phyloP scores from a whole-genome alignment of 2,113 vertebrate species.

The Pelodiscus sinensis region DNA sequence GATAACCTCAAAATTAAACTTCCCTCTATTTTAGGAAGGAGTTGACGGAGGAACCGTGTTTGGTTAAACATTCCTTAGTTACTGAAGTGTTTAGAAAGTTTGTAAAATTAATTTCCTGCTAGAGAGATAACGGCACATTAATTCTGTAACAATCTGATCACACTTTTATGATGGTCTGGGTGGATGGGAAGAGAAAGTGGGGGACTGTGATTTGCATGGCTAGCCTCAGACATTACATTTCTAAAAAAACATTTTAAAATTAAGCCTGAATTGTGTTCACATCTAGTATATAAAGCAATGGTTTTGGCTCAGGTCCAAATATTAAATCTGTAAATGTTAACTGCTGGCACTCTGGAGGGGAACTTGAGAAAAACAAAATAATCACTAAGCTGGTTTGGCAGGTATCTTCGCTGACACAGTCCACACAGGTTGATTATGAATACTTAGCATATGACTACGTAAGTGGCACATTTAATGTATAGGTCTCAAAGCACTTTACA shows the following conservation, averaged over 20 bases:
- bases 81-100: background rate
- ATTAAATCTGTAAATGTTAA: constrained; percentile 31
- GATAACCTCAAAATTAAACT: background rate
- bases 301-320: constrained; percentile 8
- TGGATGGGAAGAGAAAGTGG: background rate
- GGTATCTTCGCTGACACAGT: background rate
- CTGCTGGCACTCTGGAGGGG: background rate
- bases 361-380: background rate
- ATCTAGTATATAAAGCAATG: background rate
- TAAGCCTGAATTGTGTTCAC: constrained; percentile 29
- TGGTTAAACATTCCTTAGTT: background rate
- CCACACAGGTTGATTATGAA: background rate
- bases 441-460: background rate
- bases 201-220: background rate
- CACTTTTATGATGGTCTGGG: background rate
- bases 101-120: background rate
- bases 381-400: background rate
- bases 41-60: background rate
- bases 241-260: constrained; percentile 15
- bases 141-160: background rate
- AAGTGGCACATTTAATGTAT: background rate
- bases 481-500: background rate
- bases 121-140: background rate
- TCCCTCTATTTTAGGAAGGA: background rate
- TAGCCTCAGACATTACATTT: constrained; percentile 33